Evolutionary conservation across 2,888 invertebrate genomes (phyloP), one percentile per base, ranked within the genome.

Genomic region (Neoaliturus tenellus): DNA sequence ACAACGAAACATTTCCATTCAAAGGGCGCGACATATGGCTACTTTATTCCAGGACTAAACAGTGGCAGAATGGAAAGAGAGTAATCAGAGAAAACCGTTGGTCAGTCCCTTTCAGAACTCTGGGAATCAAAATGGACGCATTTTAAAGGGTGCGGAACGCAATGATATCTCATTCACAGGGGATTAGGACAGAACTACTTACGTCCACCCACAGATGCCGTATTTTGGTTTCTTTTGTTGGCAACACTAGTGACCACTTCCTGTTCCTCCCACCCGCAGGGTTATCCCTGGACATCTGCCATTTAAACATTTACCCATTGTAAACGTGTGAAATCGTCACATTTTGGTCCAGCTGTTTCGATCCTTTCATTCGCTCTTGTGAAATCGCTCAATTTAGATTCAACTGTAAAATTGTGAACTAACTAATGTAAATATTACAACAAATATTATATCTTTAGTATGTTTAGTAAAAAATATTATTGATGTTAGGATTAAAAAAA

Each of bases 221-320:
- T 78, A 78, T 78, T 78, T 78, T 78, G 51, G 55, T 78, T 78
- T 78, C 78, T 78, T 78, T 55, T 51, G 78, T 78, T 78, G 78
- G 78, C 35, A 78, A 78, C 78, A 78, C 28, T 78, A n/a, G 78
- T 78, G 78, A 78, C 78, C 78, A 78, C 55, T 78, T 78, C 78
- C 78, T 31, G 51, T 78, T 78, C 78, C 75, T 44, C 75, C 78
- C 78, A 78, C 78, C 78, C 78, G 78, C 78, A 17, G 78, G 17
- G 78, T 78, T 78, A 78, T 78, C 78, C 78, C 78, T 78, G 55
- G 78, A 78, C 78, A 78, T 51, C 75, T 75, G 75, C 44, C 48
- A 41, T 75, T 75, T 75, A 75, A 75, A 35, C 44, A 75, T 75
- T 75, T 75, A 75, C 48, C 75, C 75, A 69, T 69, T 69, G 69